phyloP scores from a whole-genome alignment of 2,113 vertebrate genomes.

The Copsychus sechellarum region DNA sequence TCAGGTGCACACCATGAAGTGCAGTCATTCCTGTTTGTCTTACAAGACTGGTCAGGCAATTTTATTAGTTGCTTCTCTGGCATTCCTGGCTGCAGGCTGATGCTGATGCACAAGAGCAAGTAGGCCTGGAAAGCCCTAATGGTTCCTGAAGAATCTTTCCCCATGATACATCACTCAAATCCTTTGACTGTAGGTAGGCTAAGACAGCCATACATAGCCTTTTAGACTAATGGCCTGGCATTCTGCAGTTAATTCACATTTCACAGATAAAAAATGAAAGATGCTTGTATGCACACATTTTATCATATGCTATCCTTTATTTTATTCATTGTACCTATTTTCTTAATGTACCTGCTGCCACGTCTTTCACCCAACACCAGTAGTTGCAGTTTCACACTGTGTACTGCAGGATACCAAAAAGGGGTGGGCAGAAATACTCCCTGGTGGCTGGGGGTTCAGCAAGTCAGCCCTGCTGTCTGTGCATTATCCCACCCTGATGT shows the following conservation, averaged over 20 bases:
- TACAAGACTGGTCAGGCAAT: slow-evolving; percentile 43
- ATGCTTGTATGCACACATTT: slow-evolving; percentile 76
- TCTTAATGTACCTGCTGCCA: slow-evolving; percentile 69
- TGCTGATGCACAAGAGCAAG: background rate
- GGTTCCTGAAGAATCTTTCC: background rate
- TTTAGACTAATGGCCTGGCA: slow-evolving; percentile 69
- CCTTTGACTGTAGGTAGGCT: background rate
- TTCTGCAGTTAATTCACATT: slow-evolving; percentile 72
- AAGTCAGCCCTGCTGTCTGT: background rate
- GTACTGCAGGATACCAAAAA: slow-evolving; percentile 68
- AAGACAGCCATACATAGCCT: slow-evolving; percentile 59
- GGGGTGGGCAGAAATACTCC: background rate
- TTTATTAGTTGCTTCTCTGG: slow-evolving; percentile 45
- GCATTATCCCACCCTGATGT: background rate
- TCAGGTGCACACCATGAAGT: background rate
- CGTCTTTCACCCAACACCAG: slow-evolving; percentile 9
- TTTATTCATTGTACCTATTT: slow-evolving; percentile 77
- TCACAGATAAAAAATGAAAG: slow-evolving; percentile 53
- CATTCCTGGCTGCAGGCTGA: background rate
- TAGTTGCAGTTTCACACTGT: slow-evolving; percentile 20
- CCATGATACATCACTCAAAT: background rate
- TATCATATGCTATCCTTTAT: slow-evolving; percentile 76
- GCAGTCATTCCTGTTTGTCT: slow-evolving; percentile 54
- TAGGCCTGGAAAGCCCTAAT: background rate
- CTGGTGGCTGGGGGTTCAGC: background rate